Evolutionary conservation across 2,888 invertebrate genomes (phyloP), one percentile per base, ranked within the genome.

Genomic region (Caenorhabditis panamensis): DNA sequence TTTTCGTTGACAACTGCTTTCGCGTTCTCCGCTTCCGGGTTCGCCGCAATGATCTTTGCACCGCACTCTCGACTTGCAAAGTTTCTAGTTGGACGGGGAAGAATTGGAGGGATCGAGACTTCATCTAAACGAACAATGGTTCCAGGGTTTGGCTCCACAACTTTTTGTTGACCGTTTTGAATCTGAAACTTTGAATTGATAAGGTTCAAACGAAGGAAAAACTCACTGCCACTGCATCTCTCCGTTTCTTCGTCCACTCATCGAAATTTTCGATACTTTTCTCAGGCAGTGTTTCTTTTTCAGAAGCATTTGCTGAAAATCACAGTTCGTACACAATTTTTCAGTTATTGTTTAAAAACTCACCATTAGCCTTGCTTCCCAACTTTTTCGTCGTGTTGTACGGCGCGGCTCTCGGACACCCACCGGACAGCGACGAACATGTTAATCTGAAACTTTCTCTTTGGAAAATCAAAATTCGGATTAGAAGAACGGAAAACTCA

Each of bases 61-160:
- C 98, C 98, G 92, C 99, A 99, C 90, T 96, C 96, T 4, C 95
- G 94, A 0, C 96, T 96, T 1, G 98, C 98, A 95, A 87, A 82
- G 79, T 83, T 82, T 31, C 86, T 53, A 2, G 82, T 66, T n/a
- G 83, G 77, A 20, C 79, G 63, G 5, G 82, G 28, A n/a, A n/a
- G n/a, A 18, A 79, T 72, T 6, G 68, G 53, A 20, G 75, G 51
- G 20, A 63, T 26, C 16, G 24, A 28, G 6, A 58, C 41, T 47
- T 73, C 73, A n/a, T 78, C 73, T 5, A 56, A 44, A 3, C 69
- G 68, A 24, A 31, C 16, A 26, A 44, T 28, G 36, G 64, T n/a
- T 26, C 47, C 44, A 4, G 62, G 18, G 24, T n/a, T 20, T 20
- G 69, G 61, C 13, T 71, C 64, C 2, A 47, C 11, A 5, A 20